Conservation (phyloP, 2,113 vertebrate species). For the Osmerus eperlanus region DNA sequence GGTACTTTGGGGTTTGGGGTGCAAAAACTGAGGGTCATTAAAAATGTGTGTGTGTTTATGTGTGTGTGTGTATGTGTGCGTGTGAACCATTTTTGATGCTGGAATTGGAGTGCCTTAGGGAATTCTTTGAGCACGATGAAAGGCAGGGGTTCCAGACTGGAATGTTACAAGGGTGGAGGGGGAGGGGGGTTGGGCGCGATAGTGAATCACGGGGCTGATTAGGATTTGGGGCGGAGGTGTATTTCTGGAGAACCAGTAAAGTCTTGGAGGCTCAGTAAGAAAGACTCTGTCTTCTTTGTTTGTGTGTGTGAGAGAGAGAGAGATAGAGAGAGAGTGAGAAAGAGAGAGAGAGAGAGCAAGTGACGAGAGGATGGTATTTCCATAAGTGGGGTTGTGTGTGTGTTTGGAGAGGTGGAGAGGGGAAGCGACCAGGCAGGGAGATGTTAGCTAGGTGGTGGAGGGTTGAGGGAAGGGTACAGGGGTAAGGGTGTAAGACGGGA, state of each 20-base stretch:
- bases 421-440: background rate
- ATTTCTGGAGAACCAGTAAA: no score
- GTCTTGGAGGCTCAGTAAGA: no score
- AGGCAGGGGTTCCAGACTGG: conserved; percentile 22
- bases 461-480: background rate
- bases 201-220: no score
- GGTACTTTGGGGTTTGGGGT: conserved; percentile 35
- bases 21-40: conserved; percentile 22
- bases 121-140: conserved; percentile 15
- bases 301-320: conserved; percentile 3
- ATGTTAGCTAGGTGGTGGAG: background rate
- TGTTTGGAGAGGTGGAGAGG: background rate
- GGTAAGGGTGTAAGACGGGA: conserved; percentile 10
- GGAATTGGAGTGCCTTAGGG: conserved; percentile 4
- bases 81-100: conserved; percentile 16
- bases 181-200: background rate
- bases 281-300: no score
- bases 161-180: conserved; percentile 33
- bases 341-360: conserved; percentile 14
- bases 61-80: background rate
- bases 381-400: no score
- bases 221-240: no score
- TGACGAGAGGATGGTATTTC: no score
- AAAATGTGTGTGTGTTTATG: conserved; percentile 5
- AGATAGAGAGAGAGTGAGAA: conserved; percentile 7